Evolutionary conservation across 37 sponge, comb jelly and placozoan genomes (phyloP).

Genomic region (Agelas oroides): DNA sequence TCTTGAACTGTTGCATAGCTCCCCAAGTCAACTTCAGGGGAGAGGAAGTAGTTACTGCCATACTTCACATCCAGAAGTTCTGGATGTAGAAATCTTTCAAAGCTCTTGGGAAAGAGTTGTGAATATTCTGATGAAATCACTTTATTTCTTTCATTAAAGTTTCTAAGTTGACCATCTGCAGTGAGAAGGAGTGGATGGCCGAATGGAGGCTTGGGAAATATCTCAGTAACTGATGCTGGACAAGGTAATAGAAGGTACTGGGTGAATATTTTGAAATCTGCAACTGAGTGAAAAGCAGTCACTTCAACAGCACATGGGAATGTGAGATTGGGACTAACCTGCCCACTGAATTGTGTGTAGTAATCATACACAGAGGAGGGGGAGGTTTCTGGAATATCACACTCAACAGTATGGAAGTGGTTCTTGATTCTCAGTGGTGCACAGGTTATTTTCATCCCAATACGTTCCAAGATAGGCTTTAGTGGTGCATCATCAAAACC

Average conservation of each 20-base stretch:
- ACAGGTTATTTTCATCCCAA: conserved; percentile 57
- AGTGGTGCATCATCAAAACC: neutral
- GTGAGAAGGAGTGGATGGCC: conserved; percentile 34
- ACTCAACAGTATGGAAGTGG: conserved; percentile 17
- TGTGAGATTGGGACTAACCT: neutral
- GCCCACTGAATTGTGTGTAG: conserved; percentile 2
- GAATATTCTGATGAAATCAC: neutral
- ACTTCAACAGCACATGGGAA: conserved; percentile 18
- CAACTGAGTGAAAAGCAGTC: conserved; percentile 19
- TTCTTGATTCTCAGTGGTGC: conserved; percentile 25
- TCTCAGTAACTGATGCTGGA: neutral
- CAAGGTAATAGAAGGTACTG: neutral
- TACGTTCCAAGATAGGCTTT: conserved; percentile 19
- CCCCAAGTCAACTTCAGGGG: neutral
- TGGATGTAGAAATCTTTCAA: conserved; percentile 40
- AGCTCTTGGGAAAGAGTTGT: conserved; percentile 18
- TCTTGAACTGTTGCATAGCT: neutral
- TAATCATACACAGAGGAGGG: conserved; percentile 13
- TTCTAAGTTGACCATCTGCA: conserved; percentile 28
- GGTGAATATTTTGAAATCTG: conserved; percentile 25
- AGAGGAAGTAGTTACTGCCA: neutral
- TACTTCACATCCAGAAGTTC: conserved; percentile 17
- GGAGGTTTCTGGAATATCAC: neutral
- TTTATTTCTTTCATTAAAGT: conserved; percentile 11
- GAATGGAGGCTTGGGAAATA: conserved; percentile 24